Percentiles rank a stretch among this genome's conserved stretches.
phyloP scores from a whole-genome alignment of 2,113 vertebrate genomes.

The Atherinomorus stipes region DNA sequence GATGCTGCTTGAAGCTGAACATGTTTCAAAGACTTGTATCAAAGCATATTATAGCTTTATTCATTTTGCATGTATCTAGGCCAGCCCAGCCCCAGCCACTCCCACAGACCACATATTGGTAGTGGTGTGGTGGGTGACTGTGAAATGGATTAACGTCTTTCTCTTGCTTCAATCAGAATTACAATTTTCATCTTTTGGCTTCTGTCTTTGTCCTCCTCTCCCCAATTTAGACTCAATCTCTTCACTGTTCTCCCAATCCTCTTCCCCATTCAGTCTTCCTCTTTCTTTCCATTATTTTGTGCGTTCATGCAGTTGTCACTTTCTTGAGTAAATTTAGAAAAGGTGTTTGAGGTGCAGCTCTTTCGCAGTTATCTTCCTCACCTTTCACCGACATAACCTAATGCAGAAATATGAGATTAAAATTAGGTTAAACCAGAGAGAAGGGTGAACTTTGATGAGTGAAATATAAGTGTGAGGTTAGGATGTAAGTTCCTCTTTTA shows the following conservation, averaged over 20 bases:
- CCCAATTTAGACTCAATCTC: constrained; percentile 21
- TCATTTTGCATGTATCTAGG: constrained; percentile 80
- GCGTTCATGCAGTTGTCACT: constrained; percentile 7
- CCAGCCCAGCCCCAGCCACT: constrained; percentile 74
- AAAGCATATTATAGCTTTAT: constrained; percentile 76
- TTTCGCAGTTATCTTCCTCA: background rate
- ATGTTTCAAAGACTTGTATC: constrained; percentile 76
- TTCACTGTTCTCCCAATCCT: constrained; percentile 13
- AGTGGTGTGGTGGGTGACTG: constrained; percentile 65
- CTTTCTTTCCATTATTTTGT: constrained; percentile 6
- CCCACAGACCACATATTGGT: constrained; percentile 77
- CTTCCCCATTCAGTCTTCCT: constrained; percentile 4
- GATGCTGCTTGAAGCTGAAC: constrained; percentile 73
- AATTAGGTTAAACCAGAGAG: constrained; percentile 40
- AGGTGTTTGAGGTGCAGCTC: constrained; percentile 12
- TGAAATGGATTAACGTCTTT: constrained; percentile 71
- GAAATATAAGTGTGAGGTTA: constrained; percentile 40
- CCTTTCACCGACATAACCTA: background rate
- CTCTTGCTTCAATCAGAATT: constrained; percentile 56
- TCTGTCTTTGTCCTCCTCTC: constrained; percentile 39
- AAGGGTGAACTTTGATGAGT: constrained; percentile 11
- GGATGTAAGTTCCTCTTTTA: background rate
- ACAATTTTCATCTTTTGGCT: constrained; percentile 59
- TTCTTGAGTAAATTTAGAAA: constrained; percentile 28
- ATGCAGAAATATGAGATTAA: constrained; percentile 39